These are phyloP conservation scores for Myzus persicae DNA, from an alignment of 1,140 invertebrate genomes.

Conservation along the genomic window DNA sequence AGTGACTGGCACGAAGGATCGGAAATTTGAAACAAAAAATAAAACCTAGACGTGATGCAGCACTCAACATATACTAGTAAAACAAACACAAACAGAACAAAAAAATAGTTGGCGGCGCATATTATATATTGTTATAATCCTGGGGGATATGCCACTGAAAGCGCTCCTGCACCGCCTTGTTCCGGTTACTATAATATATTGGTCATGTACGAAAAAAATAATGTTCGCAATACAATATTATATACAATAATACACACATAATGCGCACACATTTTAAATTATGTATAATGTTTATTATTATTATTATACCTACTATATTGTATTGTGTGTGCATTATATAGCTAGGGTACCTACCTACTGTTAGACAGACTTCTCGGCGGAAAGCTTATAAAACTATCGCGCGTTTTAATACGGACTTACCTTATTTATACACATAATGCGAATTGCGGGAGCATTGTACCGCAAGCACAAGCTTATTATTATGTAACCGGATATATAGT, in stretches of 20 bases:
- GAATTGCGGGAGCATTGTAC: neutral
- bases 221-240: neutral
- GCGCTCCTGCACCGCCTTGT: too few species aligned
- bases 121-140: too few species aligned
- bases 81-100: neutral
- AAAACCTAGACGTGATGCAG: too few species aligned
- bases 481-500: neutral
- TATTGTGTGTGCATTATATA: neutral
- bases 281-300: neutral
- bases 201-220: too few species aligned
- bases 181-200: neutral
- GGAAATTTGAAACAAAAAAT: too few species aligned
- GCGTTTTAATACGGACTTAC: neutral
- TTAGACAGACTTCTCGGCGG: neutral
- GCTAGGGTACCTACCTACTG: too few species aligned
- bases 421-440: neutral
- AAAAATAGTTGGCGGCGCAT: neutral
- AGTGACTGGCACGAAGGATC: too few species aligned
- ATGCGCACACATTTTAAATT: neutral
- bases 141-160: neutral
- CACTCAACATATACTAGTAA: neutral
- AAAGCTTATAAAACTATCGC: neutral
- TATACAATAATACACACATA: too few species aligned
- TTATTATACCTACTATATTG: neutral
- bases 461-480: neutral